Evolutionary conservation across 2,113 vertebrate genomes (phyloP).

Genomic region (Nanorana parkeri): DNA sequence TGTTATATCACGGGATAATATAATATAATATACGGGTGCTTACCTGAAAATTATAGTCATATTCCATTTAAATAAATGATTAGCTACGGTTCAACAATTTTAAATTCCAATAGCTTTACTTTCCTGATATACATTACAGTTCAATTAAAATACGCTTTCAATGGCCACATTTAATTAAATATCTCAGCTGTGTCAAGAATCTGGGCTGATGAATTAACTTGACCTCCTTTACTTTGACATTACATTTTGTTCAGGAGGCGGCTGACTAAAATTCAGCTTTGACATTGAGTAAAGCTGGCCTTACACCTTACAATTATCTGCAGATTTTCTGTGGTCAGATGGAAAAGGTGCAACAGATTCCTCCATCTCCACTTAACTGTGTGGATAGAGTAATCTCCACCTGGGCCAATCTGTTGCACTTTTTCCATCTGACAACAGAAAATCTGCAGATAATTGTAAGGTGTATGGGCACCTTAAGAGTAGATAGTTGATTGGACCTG

Average conservation of each 20-base stretch:
- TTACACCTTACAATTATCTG: too few species aligned
- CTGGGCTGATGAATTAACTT: constrained; percentile 33
- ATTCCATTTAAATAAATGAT: constrained; percentile 42
- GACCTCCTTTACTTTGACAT: constrained; percentile 45
- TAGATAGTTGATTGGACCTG: too few species aligned
- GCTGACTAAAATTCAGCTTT: constrained; percentile 5
- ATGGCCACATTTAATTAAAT: constrained; percentile 32
- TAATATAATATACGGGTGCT: not conserved
- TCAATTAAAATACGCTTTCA: constrained; percentile 43
- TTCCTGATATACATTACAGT: constrained; percentile 45
- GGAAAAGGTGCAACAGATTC: too few species aligned
- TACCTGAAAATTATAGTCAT: constrained; percentile 34
- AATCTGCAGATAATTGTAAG: too few species aligned
- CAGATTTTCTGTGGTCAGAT: too few species aligned
- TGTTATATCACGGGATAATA: not conserved
- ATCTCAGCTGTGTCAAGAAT: constrained; percentile 2
- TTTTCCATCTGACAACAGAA: too few species aligned
- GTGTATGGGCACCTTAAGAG: too few species aligned
- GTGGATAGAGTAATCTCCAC: too few species aligned
- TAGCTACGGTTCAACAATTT: constrained; percentile 20
- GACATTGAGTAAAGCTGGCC: not conserved
- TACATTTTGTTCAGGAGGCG: not conserved
- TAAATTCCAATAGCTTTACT: constrained; percentile 27
- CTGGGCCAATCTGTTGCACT: too few species aligned
- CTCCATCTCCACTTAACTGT: too few species aligned